Base-by-base conservation (phyloP, 2,797 vertebrate genomes). In the Hybognathus amarus region DNA sequence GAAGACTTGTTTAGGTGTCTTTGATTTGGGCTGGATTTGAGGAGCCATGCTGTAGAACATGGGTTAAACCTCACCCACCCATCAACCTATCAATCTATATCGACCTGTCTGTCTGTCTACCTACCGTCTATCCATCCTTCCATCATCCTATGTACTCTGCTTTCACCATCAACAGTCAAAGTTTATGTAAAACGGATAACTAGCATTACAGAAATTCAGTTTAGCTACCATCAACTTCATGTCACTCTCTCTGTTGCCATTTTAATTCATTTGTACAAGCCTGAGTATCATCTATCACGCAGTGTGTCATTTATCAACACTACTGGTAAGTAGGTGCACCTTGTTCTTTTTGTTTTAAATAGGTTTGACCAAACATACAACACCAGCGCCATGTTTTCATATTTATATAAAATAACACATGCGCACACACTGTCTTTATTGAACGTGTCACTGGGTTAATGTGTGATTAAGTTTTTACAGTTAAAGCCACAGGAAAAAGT, bases 401-500 rank as follows among this genome's bases (percentile, higher is more conserved):
- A 63, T 69, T 42, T 22, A 69, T n/a, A 5, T 22, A 69, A 22
- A n/a, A 27, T 24, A 71, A 15, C 38, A 42, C 40, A 47, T 47
- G 40, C 27, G 5, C 33, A 17, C 59, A 11, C 33, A 17, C 59
- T 17, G 59, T 63, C 59, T 30, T 63, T 63, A 63, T 30, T 63
- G 7, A 63, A 63, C 17, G 24, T 30, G 6, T 30, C 59, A 30
- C 24, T 7, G 15, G 30, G 59, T 63, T 7, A 61, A 54, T 59
- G 68, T 79, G 67, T 66, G 56, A 74, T 18, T 45, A 27, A 10
- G 56, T 22, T 83, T 50, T 75, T 54, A 83, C 77, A 83, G 78
- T 85, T 83, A 78, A 69, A 87, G 63, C 82, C 82, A 87, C 84
- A 84, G 82, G 84, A 86, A 85, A 84, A 56, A 56, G 61, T 83